Evolutionary conservation across 1,140 invertebrate genomes (phyloP).

Genomic region (Drosophila pachea): DNA sequence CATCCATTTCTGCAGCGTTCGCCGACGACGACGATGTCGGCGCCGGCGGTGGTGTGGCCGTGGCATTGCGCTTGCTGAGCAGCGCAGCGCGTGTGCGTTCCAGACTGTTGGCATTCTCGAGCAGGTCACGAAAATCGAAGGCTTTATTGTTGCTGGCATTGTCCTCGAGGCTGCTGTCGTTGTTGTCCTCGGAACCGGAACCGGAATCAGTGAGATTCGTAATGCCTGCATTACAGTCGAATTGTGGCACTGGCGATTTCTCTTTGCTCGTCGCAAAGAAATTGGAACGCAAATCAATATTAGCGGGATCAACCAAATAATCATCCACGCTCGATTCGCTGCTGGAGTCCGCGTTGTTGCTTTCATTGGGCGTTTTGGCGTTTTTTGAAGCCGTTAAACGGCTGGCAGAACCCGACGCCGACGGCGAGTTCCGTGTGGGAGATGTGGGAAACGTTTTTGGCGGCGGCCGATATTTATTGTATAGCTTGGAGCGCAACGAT

Average conservation of each 20-base stretch:
- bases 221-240: slow-evolving; percentile 76
- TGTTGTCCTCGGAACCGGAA: slow-evolving; percentile 74
- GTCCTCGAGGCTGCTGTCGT: slow-evolving; percentile 67
- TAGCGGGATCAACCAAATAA: slow-evolving; percentile 74
- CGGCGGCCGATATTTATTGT: slow-evolving; percentile 75
- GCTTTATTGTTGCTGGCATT: slow-evolving; percentile 49
- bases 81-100: slow-evolving; percentile 69
- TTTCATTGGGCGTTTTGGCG: slow-evolving; percentile 78
- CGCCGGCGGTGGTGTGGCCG: slow-evolving; percentile 38
- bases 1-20: slow-evolving; percentile 63
- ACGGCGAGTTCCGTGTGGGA: slow-evolving; percentile 64
- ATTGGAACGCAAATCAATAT: slow-evolving; percentile 72
- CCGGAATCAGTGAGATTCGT: slow-evolving; percentile 65
- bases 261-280: slow-evolving; percentile 64
- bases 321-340: slow-evolving; percentile 77
- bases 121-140: slow-evolving; percentile 71
- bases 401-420: slow-evolving; percentile 61
- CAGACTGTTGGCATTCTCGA: slow-evolving; percentile 76
- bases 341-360: slow-evolving; percentile 66
- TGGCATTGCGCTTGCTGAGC: slow-evolving; percentile 47
- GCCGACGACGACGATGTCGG: slow-evolving; percentile 28
- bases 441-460: slow-evolving; percentile 70
- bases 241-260: slow-evolving; percentile 64
- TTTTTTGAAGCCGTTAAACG: slow-evolving; percentile 69
- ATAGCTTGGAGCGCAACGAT: slow-evolving; percentile 73